Evolutionary conservation across 2,888 invertebrate species (phyloP).

Genomic region (Amiota communis): DNA sequence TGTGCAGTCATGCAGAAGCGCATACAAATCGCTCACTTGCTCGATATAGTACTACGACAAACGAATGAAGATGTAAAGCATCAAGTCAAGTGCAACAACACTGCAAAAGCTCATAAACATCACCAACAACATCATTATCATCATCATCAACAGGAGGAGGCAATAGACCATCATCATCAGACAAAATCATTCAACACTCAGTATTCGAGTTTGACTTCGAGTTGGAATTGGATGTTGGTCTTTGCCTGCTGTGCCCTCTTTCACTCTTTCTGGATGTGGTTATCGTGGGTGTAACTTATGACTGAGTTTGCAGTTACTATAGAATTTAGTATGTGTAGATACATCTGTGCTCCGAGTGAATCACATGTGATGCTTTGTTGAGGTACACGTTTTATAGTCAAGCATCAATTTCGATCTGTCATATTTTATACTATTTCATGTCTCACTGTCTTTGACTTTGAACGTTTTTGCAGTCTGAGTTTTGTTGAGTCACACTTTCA

Average conservation of each 20-base stretch:
- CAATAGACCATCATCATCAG: constrained; percentile 6
- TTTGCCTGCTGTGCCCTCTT: background rate
- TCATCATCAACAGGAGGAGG: background rate
- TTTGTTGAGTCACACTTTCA: background rate
- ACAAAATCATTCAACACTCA: no score
- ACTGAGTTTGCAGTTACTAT: background rate
- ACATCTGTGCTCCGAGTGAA: background rate
- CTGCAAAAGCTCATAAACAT: no score
- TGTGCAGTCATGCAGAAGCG: constrained; percentile 17
- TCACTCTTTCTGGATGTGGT: background rate
- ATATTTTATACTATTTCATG: constrained; percentile 12
- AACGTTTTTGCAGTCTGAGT: constrained; percentile 4
- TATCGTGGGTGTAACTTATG: background rate
- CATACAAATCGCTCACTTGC: background rate
- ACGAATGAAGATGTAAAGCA: background rate
- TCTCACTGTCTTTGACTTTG: background rate
- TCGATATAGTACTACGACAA: no score
- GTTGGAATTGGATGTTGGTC: background rate
- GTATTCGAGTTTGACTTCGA: no score
- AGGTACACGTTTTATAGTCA: constrained; percentile 21
- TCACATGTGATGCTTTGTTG: background rate
- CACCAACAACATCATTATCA: background rate
- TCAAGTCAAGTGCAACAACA: background rate
- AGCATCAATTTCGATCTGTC: constrained; percentile 23
- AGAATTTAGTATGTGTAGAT: no score